Base-by-base conservation (phyloP, 2,888 invertebrate species). In the Branchinecta sandiegonensis region DNA sequence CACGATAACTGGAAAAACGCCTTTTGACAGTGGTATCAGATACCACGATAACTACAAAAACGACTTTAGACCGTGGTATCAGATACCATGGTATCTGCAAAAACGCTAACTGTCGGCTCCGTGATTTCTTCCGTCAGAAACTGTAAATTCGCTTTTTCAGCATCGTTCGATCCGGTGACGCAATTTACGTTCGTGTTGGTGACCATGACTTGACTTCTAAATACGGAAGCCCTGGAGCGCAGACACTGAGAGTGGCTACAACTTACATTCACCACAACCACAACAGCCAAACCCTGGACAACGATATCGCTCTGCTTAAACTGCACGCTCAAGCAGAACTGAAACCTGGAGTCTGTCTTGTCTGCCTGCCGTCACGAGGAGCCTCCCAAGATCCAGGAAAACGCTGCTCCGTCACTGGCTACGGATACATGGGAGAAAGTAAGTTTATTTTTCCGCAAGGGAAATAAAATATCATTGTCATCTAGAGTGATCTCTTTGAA, bases 351-450 rank as follows among this genome's bases (percentile, higher is more conserved):
- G 85, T 88, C 69, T 89, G 89, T 74, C 78, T 91, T 72, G 91
- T 93, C 46, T 94, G 94, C 74, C 79, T 94, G 69, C 94, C 94
- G 1, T 92, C 92, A 2, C 80, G 93, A 69, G 92, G 91, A 2
- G 90, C 90, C 46, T 89, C 85, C 75, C 92, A 91, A 76, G 73
- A 73, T 46, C 90, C 93, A 8, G 93, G 93, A 68, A 91, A 91
- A 77, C 81, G 92, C 48, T 94, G 94, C 76, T 93, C 91, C 0
- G 93, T 92, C 73, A 94, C 94, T 10, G 94, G 94, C 5, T 94
- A 94, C 75, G 94, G 94, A 9, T 94, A 94, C 76, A 92, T 93
- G 91, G 92, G 92, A 67, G 94, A 94, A 83, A 87, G 92, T 91
- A 76, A 76, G 74, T 71, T 4, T 37, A 37, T 37, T 37, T 37